These are phyloP conservation scores for Metellina segmentata DNA, from an alignment of 2,888 invertebrate species.

Conservation along the genomic window DNA sequence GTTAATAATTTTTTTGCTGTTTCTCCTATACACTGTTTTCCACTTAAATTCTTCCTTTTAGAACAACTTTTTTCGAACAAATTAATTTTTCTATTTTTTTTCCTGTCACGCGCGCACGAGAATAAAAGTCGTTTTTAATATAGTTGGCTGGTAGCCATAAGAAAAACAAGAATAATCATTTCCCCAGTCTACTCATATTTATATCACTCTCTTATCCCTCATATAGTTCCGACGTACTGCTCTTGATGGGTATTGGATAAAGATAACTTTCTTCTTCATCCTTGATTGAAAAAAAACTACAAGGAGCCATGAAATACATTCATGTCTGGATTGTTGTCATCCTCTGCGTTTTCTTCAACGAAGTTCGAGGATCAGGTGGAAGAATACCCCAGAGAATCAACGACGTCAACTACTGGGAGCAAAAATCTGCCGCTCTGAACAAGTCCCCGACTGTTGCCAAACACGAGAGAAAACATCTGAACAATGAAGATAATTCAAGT, in stretches of 20 bases:
- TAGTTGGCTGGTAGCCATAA: background rate
- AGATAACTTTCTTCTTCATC: background rate
- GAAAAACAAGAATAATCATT: background rate
- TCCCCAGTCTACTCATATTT: background rate
- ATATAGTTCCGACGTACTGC: background rate
- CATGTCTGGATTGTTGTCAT: constrained; percentile 40
- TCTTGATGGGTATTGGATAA: background rate
- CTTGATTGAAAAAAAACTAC: background rate
- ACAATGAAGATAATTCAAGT: constrained; percentile 37
- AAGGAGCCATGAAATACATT: constrained; percentile 57
- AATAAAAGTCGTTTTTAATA: background rate
- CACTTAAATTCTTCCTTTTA: no score
- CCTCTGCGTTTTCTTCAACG: background rate
- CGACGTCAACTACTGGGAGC: constrained; percentile 38
- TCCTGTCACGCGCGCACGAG: no score
- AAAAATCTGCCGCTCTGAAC: constrained; percentile 12
- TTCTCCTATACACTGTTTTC: no score
- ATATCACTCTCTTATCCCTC: background rate
- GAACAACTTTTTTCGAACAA: no score
- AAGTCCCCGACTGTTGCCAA: constrained; percentile 53
- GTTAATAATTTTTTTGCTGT: no score
- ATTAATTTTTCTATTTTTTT: no score
- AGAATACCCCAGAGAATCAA: constrained; percentile 46
- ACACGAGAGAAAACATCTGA: constrained; percentile 53
- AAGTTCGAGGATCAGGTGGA: constrained; percentile 42